Evolutionary conservation across 2,888 invertebrate species (phyloP).

Genomic region (Formica aserva): DNA sequence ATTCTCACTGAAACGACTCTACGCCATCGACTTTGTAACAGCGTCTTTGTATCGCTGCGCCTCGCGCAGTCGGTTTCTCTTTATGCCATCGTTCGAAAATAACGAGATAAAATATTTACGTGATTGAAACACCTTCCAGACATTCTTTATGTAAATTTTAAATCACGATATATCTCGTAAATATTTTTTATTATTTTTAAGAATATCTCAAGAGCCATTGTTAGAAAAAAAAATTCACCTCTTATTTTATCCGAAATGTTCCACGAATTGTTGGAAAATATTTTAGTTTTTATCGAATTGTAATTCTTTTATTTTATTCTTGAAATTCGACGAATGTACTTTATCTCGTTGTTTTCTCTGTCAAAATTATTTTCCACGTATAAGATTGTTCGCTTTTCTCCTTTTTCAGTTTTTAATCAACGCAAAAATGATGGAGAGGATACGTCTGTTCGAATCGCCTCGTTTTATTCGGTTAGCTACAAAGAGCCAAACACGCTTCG

Average conservation of each 20-base stretch:
- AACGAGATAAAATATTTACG: background rate
- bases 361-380: background rate
- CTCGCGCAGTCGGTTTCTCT: background rate
- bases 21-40: background rate
- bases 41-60: conserved; percentile 5
- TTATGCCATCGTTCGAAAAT: background rate
- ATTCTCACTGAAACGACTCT: conserved; percentile 1
- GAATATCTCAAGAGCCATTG: too few species aligned
- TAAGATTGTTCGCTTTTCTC: background rate
- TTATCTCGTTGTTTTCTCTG: background rate
- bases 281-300: too few species aligned
- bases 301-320: background rate
- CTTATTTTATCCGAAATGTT: too few species aligned
- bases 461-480: conserved; percentile 11
- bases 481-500: background rate
- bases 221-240: too few species aligned
- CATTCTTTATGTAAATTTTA: too few species aligned
- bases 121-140: background rate
- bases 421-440: background rate
- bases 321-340: background rate
- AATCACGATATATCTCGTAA: too few species aligned
- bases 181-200: too few species aligned
- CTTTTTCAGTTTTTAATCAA: background rate
- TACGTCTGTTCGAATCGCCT: background rate
- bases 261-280: too few species aligned